phyloP scores from a whole-genome alignment of 2,113 vertebrate species.

The Alaudala cheleensis region DNA sequence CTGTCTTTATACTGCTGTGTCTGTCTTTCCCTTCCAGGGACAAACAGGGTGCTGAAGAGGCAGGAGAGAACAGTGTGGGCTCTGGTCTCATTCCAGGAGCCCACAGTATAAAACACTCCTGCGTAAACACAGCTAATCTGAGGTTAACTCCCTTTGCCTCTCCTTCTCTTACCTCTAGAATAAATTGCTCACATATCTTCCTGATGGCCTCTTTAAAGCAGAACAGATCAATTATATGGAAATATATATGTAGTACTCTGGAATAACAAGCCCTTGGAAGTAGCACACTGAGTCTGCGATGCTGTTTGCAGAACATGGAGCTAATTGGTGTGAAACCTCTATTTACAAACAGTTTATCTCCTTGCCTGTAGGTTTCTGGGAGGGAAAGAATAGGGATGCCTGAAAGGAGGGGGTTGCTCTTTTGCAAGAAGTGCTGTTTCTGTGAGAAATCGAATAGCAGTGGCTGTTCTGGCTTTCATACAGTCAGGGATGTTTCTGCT shows the following conservation, averaged over 20 bases:
- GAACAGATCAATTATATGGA: slow-evolving; percentile 59
- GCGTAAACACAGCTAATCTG: slow-evolving; percentile 3
- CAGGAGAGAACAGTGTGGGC: not conserved
- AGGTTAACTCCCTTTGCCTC: slow-evolving; percentile 19
- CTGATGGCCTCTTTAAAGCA: slow-evolving; percentile 46
- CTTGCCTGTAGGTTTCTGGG: slow-evolving; percentile 2
- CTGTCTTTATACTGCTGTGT: not conserved
- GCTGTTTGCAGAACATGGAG: not conserved
- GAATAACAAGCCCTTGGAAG: slow-evolving; percentile 39
- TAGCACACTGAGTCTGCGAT: not conserved
- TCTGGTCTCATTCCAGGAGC: not conserved
- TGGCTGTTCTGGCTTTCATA: not conserved
- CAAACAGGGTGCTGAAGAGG: not conserved
- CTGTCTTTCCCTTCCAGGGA: not conserved
- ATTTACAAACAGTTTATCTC: slow-evolving; percentile 46
- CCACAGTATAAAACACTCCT: not conserved
- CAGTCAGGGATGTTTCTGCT: not conserved
- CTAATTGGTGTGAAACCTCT: slow-evolving; percentile 57
- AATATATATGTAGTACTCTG: slow-evolving; percentile 19
- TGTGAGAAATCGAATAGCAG: not conserved
- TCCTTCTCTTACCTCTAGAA: slow-evolving; percentile 23
- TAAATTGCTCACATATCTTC: slow-evolving; percentile 46
- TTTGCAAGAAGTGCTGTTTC: not conserved
- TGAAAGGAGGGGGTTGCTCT: not conserved
- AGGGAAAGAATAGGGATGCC: not conserved